Base-by-base conservation (phyloP, 64 coral and sea anemone genomes). In the Platygyra sinensis region DNA sequence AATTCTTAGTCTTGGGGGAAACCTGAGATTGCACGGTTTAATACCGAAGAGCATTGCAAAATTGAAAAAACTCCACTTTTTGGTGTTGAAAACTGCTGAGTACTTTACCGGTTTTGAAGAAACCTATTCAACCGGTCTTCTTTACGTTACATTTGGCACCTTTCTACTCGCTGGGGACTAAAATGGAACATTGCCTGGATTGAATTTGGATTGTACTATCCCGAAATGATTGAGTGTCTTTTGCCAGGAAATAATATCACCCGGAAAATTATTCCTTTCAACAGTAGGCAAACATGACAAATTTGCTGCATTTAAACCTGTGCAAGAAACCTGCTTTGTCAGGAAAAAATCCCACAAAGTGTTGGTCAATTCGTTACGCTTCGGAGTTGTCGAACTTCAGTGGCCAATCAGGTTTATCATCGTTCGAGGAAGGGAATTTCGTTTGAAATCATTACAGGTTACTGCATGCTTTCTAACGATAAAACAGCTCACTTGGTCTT, bases 41-140 rank as follows among this genome's bases (percentile, higher is more conserved):
- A 93, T 96, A 87, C 94, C 94, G 32, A 32, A 96, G 33, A 93
- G 90, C 14, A 93, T 96, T 52, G 69, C 87, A 5, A 90, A 80
- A 61, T 60, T 96, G 46, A 80, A 60, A 54, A 90, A 96, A 65
- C 38, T 96, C 7, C 78, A 62, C 39, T 96, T 63, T 76, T 96
- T n/a, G 94, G 93, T 50, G 86, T 93, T 25, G 76, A n/a, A 93
- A 73, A 77, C 85, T 32, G 59, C 80, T 17, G 63, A 30, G 12
- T 71, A 52, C 2, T 33, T 95, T 22, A 75, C 76, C 30, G 86
- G 62, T 1, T 88, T 95, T 29, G 77, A 88, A 27, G n/a, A n/a
- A 60, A 82, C 14, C 81, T 95, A 19, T 76, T 73, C 32, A 83
- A 88, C 50, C 60, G 91, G 31, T 91, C 89, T 24, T 87, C 94